Base-by-base conservation (phyloP, 2,888 invertebrate genomes). In the Agonopterix alstromeriana region DNA sequence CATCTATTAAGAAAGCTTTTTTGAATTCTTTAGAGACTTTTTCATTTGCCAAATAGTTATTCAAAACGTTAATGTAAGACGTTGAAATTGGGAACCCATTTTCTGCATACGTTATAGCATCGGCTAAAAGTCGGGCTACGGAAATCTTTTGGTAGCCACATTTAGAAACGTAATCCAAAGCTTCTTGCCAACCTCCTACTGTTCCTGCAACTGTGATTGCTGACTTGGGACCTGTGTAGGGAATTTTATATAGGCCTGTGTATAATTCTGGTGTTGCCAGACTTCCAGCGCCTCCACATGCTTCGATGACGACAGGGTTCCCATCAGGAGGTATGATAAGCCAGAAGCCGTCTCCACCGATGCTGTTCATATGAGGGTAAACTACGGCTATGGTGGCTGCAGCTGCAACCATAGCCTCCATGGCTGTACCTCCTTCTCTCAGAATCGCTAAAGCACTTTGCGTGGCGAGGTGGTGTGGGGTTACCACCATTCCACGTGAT, bases 341-440 rank as follows among this genome's bases (percentile, higher is more conserved):
- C 87, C 86, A 87, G 55, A 83, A 83, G 0, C 80, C 71, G 51
- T 87, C 87, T 1, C 87, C 86, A 1, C 86, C 87, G 27, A 87
- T 82, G 48, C 77, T 63, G 53, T 82, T 86, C 84, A 83, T 84
- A 45, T 86, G 83, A 14, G 87, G 87, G 46, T 82, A 85, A 0
- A 85, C 81, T 2, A 87, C 85, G 1, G 84, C 65, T 38, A 85
- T 63, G 0, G 85, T 86, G 1, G 87, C 86, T 9, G 87, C 87
- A 5, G 86, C 87, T 12, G 84, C 73, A 0, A 87, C 77, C 54
- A 73, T 77, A 1, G 87, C 87, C 60, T 86, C 86, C 48, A 87
- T 81, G 1, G 86, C 87, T 4, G 85, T 85, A 14, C 87, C 87
- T 12, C 85, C 87, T 57, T 76, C 73, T 59, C 68, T 69, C 0